Conservation (phyloP, 1,140 invertebrate species). For the Neodiprion fabricii region DNA sequence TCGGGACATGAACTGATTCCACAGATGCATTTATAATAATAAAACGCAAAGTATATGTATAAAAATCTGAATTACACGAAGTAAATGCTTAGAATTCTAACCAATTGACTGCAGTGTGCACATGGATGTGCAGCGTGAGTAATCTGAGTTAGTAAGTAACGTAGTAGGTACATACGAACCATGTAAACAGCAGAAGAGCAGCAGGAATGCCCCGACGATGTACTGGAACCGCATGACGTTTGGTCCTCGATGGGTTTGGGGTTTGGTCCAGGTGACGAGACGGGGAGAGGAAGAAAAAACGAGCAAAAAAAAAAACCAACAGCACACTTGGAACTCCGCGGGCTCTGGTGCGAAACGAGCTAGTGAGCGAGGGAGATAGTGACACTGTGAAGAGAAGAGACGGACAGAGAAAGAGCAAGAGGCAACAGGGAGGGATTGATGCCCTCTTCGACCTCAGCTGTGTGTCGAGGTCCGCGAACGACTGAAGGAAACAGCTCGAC, state of each 20-base stretch:
- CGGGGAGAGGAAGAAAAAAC: slow-evolving; percentile 28
- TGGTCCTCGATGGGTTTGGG: no score
- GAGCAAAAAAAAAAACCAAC: not conserved
- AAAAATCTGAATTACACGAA: no score
- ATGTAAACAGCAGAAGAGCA: slow-evolving; percentile 3
- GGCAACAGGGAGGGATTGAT: slow-evolving; percentile 39
- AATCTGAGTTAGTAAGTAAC: not conserved
- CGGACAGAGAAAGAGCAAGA: slow-evolving; percentile 20
- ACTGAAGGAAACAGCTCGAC: slow-evolving; percentile 44
- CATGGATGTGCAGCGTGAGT: no score
- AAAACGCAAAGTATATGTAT: no score
- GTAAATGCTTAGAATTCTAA: no score
- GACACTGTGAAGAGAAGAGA: slow-evolving; percentile 9
- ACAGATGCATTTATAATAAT: no score
- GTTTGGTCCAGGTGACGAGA: slow-evolving; percentile 11
- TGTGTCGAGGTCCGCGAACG: slow-evolving; percentile 62
- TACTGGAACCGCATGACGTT: slow-evolving; percentile 2
- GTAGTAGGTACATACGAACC: not conserved
- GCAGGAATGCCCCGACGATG: not conserved
- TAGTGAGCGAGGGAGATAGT: slow-evolving; percentile 23
- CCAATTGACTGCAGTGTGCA: not conserved
- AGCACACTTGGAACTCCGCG: not conserved
- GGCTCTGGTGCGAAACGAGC: not conserved
- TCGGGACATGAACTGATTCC: no score
- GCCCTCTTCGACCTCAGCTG: slow-evolving; percentile 61